A percentile compares a stretch with the other conserved stretches of the same genome.
These are phyloP conservation scores for Atractosteus spatula DNA, from an alignment of 2,113 vertebrate genomes.

Conservation along the genomic window DNA sequence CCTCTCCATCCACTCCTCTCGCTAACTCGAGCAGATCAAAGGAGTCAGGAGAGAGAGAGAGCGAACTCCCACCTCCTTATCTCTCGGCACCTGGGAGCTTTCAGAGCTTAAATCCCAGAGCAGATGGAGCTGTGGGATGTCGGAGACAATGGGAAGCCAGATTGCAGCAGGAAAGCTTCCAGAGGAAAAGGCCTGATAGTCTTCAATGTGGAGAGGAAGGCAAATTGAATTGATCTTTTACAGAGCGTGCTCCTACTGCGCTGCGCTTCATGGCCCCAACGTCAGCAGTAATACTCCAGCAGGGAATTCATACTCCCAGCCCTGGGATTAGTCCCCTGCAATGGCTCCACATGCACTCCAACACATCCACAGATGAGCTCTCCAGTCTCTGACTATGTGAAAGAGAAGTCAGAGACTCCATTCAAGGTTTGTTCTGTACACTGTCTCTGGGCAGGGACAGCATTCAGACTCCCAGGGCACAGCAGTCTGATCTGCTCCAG, in stretches of 20 bases:
- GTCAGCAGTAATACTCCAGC: slow-evolving; percentile 42
- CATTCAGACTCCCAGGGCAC: too few relatives aligned
- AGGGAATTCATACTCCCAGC: slow-evolving; percentile 53
- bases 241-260: slow-evolving; percentile 23
- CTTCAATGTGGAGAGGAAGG: neutral
- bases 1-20: too few relatives aligned
- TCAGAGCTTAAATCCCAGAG: neutral
- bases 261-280: slow-evolving; percentile 48
- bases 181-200: neutral
- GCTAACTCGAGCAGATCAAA: too few relatives aligned
- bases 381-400: slow-evolving; percentile 11
- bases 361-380: neutral
- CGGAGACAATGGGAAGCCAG: neutral
- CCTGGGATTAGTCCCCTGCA: slow-evolving; percentile 36
- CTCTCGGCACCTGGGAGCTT: neutral
- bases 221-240: slow-evolving; percentile 19
- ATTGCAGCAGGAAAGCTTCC: neutral
- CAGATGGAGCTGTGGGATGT: neutral
- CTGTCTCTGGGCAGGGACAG: too few relatives aligned
- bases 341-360: slow-evolving; percentile 12
- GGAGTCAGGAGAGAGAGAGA: too few relatives aligned
- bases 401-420: neutral
- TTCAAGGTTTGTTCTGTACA: neutral
- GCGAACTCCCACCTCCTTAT: neutral
- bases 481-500: too few relatives aligned